Base-by-base conservation (phyloP, 2,797 vertebrate genomes). In the Spea hammondii region DNA sequence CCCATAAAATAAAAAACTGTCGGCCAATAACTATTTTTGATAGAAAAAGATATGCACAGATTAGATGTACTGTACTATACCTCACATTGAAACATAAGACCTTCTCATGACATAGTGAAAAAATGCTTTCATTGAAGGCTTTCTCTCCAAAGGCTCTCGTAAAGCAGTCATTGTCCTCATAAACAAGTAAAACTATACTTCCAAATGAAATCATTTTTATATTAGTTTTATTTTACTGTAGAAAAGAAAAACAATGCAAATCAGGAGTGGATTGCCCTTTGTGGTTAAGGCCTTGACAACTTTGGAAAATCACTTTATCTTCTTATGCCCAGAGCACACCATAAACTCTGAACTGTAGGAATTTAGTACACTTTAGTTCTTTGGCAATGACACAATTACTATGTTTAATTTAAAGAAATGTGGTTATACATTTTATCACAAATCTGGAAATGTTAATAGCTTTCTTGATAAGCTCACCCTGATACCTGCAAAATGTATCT, bases 231-330 rank as follows among this genome's bases (percentile, higher is more conserved):
- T 49, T 57, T 45, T 46, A 32, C n/a, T 65, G 78, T 62, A 62
- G 59, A 73, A 68, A 79, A 74, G 65, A 62, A 79, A 74, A 64
- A 53, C 55, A 68, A 69, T 69, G 57, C 66, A 69, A 57, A 64
- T 60, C n/a, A 68, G 46, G 32, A 62, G 17, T 69, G 66, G 12
- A 60, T 67, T 73, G 53, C 47, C 55, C 71, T 66, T 68, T 62
- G 71, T 50, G 47, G 46, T 74, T 65, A 72, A 57, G 62, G 5
- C 32, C 55, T 54, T 74, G 57, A 74, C 72, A 70, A 69, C 48
- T 53, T 79, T 57, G 57, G 72, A 79, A 74, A 79, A 79, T 53
- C 65, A 70, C 48, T 69, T 74, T 17, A 69, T 74, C 49, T 74
- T 74, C 8, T 45, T 13, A 60, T 49, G 17, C 17, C 17, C 72